These are phyloP conservation scores for Alitta virens DNA, from an alignment of 2,888 invertebrate genomes.

Conservation along the genomic window DNA sequence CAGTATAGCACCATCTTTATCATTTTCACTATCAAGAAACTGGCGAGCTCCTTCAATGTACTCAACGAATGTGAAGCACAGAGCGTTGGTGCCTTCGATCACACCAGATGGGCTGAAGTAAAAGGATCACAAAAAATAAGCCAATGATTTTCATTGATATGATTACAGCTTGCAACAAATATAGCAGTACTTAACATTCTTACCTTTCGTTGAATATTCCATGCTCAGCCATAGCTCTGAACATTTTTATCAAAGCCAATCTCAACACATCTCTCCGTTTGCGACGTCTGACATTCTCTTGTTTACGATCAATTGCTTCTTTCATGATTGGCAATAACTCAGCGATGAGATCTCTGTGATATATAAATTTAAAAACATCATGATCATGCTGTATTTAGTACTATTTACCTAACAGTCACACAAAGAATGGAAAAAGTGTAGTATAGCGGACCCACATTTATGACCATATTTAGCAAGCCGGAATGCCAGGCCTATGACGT, in stretches of 20 bases:
- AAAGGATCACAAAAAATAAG: not conserved
- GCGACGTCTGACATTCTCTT: slow-evolving; percentile 91
- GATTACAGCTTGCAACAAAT: not conserved
- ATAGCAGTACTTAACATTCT: not conserved
- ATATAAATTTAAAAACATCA: slow-evolving; percentile 22
- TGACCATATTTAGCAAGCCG: no score
- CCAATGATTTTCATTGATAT: not conserved
- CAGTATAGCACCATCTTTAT: slow-evolving; percentile 81
- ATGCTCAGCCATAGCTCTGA: slow-evolving; percentile 83
- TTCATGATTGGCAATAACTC: slow-evolving; percentile 87
- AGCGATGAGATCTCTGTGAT: slow-evolving; percentile 92
- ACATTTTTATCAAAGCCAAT: slow-evolving; percentile 83
- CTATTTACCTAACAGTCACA: no score
- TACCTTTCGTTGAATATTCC: slow-evolving; percentile 53
- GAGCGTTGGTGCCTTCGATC: slow-evolving; percentile 78
- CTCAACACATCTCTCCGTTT: slow-evolving; percentile 87
- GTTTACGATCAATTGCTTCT: slow-evolving; percentile 94
- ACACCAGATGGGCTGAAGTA: slow-evolving; percentile 71
- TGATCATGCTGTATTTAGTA: no score
- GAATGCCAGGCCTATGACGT: no score
- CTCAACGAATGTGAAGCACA: slow-evolving; percentile 84
- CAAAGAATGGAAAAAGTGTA: no score
- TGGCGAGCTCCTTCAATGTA: slow-evolving; percentile 91
- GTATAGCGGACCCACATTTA: no score
- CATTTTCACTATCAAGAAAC: slow-evolving; percentile 88